phyloP scores from a whole-genome alignment of 2,113 vertebrate genomes.

The rat (Rattus norvegicus) region DNA sequence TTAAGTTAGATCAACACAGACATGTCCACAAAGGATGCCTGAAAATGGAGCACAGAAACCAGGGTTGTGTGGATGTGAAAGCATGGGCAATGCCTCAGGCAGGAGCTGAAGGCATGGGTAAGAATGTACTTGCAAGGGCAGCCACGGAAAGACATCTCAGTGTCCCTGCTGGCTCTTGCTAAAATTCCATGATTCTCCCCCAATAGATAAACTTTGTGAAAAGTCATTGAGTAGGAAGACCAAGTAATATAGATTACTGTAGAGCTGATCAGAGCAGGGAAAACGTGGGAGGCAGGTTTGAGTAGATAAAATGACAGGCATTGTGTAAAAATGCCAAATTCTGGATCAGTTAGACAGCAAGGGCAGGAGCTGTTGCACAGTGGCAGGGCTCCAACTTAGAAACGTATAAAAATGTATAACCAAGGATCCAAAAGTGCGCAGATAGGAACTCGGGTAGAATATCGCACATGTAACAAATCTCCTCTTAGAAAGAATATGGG shows the following conservation, averaged over 20 bases:
- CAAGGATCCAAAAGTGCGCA: background rate
- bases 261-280: background rate
- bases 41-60: background rate
- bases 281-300: background rate
- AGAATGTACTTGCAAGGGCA: background rate
- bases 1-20: background rate
- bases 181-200: background rate
- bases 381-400: background rate
- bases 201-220: background rate
- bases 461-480: background rate
- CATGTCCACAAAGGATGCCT: background rate
- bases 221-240: background rate
- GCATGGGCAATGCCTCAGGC: background rate
- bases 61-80: background rate
- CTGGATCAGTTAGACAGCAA: background rate
- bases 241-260: background rate
- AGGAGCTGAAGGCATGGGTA: background rate
- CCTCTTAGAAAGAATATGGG: background rate
- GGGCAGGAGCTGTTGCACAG: background rate
- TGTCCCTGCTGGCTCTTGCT: background rate
- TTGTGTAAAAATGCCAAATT: background rate
- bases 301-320: background rate
- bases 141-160: background rate
- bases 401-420: background rate
- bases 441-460: background rate